These are phyloP conservation scores for Aradophagus sp. DNA, from an alignment of 1,140 invertebrate genomes.

Conservation along the genomic window DNA sequence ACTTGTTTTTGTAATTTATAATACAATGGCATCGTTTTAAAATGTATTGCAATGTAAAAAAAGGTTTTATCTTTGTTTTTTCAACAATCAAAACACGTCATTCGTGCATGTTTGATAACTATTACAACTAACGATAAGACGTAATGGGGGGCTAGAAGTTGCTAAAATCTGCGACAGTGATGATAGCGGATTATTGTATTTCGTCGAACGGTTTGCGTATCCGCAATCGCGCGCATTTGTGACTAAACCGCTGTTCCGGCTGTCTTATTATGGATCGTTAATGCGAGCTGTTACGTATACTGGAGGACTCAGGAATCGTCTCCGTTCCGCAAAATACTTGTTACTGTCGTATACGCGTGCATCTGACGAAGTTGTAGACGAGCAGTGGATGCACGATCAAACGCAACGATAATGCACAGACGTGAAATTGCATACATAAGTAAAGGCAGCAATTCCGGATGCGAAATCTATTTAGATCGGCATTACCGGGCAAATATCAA, in stretches of 20 bases:
- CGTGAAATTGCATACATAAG: constrained; percentile 35
- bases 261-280: constrained; percentile 50
- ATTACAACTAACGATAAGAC: too few species aligned
- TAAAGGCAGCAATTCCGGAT: constrained; percentile 12
- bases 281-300: constrained; percentile 35
- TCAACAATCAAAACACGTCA: too few species aligned
- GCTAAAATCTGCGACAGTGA: too few species aligned
- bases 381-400: constrained; percentile 11
- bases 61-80: too few species aligned
- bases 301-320: constrained; percentile 28
- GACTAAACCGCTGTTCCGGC: constrained; percentile 16
- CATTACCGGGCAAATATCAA: too few species aligned
- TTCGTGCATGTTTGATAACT: too few species aligned
- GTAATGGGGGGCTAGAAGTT: neutral
- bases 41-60: too few species aligned
- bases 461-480: constrained; percentile 18
- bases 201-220: constrained; percentile 1
- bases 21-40: too few species aligned
- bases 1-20: too few species aligned
- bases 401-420: constrained; percentile 28
- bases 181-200: neutral
- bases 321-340: constrained; percentile 34
- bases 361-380: constrained; percentile 22
- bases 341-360: constrained; percentile 21
- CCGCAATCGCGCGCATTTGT: constrained; percentile 21